Evolutionary conservation across 2,888 invertebrate genomes (phyloP), one percentile per base, ranked within the genome.

Genomic region (Oligia fasciuncula): DNA sequence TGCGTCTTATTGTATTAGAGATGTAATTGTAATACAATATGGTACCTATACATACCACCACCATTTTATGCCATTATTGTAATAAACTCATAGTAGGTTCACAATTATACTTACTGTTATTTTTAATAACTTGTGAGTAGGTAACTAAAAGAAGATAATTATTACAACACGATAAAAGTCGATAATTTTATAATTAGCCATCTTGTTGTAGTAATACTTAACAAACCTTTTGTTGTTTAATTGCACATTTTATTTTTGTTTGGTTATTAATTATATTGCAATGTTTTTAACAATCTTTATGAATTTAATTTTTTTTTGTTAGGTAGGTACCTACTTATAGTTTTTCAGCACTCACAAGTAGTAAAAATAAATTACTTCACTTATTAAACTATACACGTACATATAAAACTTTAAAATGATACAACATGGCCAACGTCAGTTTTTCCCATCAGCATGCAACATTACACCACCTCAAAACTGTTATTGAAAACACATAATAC

Each of bases 301-400:
- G 14, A 23, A 5, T 46, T 0, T 46, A 43, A 43, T 46, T 46
- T 14, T 49, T 49, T 49, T 49, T 49, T 29, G 29, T 29, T 49
- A 14, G 49, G 14, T 49, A 4, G 49, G 14, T 13, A 13, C 17
- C 19, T 69, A 11, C 17, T 29, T 69, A 11, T 23, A 4, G 13
- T 51, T 69, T 73, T n/a, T 17, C 17, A 51, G 4, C 13, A 73
- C n/a, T 46, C 60, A 60, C 19, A 17, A 76, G 17, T n/a, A 49
- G 1, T 43, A n/a, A 62, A 62, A 62, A 76, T 77, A 77, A 77
- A 13, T 29, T 13, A 13, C 29, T 49, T 19, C 5, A 49, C 29
- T 3, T 14, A 9, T 35, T 35, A 23, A 29, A 69, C 35, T 35
- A 51, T 51, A 14, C 35, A 23, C 51, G 4, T 51, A 23, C 4